Conservation (phyloP, 2,888 invertebrate genomes). For the Troilus luridus region DNA sequence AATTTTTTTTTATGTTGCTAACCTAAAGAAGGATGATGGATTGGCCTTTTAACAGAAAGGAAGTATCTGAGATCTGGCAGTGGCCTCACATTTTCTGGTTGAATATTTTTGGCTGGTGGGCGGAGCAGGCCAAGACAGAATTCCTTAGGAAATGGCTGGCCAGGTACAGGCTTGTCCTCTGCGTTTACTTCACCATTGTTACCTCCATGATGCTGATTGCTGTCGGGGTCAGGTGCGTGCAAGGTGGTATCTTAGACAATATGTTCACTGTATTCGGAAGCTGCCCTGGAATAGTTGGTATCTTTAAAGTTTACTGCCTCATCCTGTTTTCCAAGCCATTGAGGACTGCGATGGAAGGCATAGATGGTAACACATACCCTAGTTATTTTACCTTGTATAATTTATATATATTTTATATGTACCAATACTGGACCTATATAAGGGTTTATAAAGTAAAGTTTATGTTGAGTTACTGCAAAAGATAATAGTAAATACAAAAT, state of each 20-base stretch:
- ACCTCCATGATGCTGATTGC: constrained; percentile 44
- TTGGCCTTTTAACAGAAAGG: constrained; percentile 44
- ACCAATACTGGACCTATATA: no score
- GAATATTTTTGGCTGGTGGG: constrained; percentile 62
- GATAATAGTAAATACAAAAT: no score
- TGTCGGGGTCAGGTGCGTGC: constrained; percentile 26
- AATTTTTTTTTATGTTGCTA: neutral
- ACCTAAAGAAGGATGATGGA: neutral
- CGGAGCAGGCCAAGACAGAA: constrained; percentile 54
- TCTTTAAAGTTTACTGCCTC: constrained; percentile 38
- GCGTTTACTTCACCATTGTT: neutral
- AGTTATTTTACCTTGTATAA: neutral
- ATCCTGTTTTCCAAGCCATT: neutral
- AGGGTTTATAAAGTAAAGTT: no score
- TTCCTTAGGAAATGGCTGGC: neutral
- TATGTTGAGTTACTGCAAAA: no score
- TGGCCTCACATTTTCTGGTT: constrained; percentile 61
- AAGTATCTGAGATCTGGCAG: constrained; percentile 57
- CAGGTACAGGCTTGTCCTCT: neutral
- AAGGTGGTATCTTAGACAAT: constrained; percentile 51
- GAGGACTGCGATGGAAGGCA: constrained; percentile 42
- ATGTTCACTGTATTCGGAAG: constrained; percentile 52
- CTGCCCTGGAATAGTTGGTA: constrained; percentile 55
- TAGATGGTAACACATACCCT: constrained; percentile 36
- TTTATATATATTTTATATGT: no score